These are phyloP conservation scores for Hypercompe scribonia DNA, from an alignment of 2,888 invertebrate genomes.

Conservation along the genomic window DNA sequence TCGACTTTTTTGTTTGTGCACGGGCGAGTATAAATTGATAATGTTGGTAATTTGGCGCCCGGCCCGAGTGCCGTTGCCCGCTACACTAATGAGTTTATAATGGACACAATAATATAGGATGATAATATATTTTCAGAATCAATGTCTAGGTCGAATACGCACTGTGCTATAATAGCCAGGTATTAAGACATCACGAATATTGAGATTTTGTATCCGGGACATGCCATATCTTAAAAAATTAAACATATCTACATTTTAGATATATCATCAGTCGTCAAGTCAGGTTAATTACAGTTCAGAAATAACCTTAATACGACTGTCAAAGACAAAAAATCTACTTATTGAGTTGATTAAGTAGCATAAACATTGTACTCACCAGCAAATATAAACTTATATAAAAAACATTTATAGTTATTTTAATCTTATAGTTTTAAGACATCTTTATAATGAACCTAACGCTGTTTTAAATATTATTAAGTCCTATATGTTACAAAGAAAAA, in stretches of 20 bases:
- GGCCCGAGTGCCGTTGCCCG: conserved; percentile 83
- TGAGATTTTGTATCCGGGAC: conserved; percentile 33
- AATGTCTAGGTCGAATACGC: conserved; percentile 81
- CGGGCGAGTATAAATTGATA: conserved; percentile 84
- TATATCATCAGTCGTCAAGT: conserved; percentile 3
- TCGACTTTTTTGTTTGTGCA: conserved; percentile 85
- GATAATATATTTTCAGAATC: conserved; percentile 84
- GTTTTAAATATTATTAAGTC: neutral
- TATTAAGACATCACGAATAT: conserved; percentile 43
- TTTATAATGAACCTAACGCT: neutral
- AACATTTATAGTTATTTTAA: neutral
- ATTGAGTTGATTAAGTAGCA: neutral
- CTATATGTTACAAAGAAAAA: neutral
- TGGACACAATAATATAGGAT: conserved; percentile 82
- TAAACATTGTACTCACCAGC: neutral
- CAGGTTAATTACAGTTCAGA: conserved; percentile 6
- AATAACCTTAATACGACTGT: neutral
- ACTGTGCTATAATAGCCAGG: conserved; percentile 45
- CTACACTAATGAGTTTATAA: conserved; percentile 86
- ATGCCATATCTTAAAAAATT: conserved; percentile 19
- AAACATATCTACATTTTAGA: conserved; percentile 6
- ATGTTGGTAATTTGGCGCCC: conserved; percentile 86
- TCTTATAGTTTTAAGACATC: neutral
- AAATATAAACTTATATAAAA: neutral
- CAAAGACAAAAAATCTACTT: conserved; percentile 9